Conservation (phyloP, 1,140 invertebrate genomes). For the Drosophila ironensis region DNA sequence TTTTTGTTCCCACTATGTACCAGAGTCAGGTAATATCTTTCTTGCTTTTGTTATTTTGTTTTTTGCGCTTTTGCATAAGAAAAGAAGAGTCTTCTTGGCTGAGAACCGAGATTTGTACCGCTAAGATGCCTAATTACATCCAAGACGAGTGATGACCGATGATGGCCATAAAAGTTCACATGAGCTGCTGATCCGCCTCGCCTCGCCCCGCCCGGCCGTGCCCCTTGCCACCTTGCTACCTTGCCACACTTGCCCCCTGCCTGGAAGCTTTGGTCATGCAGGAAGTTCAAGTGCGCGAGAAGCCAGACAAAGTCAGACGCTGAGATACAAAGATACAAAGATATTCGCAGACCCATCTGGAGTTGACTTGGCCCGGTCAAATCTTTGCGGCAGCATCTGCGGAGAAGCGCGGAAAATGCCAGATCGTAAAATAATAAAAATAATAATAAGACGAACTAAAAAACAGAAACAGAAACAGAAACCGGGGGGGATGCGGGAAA, state of each 20-base stretch:
- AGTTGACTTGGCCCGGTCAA: slow-evolving; percentile 20
- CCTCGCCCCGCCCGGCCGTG: background rate
- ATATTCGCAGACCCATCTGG: background rate
- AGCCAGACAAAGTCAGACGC: background rate
- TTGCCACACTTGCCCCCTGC: background rate
- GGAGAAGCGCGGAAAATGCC: background rate
- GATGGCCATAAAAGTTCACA: slow-evolving; percentile 51
- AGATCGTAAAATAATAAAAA: slow-evolving; percentile 38
- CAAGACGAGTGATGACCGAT: slow-evolving; percentile 57
- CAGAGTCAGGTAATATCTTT: background rate
- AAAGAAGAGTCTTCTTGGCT: background rate
- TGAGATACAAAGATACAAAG: slow-evolving; percentile 1
- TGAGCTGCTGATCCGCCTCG: slow-evolving; percentile 25
- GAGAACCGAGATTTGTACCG: slow-evolving; percentile 53
- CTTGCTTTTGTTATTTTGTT: background rate
- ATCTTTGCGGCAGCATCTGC: slow-evolving; percentile 14
- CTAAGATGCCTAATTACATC: slow-evolving; percentile 72
- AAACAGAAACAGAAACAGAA: background rate
- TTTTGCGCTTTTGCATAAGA: background rate
- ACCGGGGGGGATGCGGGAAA: slow-evolving; percentile 13
- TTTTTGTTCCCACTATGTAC: background rate
- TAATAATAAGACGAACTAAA: background rate
- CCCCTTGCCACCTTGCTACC: background rate
- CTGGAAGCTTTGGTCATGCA: slow-evolving; percentile 50
- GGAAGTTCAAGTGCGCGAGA: slow-evolving; percentile 69